phyloP scores from a whole-genome alignment of 2,888 invertebrate species.

The Prosapia bicincta region DNA sequence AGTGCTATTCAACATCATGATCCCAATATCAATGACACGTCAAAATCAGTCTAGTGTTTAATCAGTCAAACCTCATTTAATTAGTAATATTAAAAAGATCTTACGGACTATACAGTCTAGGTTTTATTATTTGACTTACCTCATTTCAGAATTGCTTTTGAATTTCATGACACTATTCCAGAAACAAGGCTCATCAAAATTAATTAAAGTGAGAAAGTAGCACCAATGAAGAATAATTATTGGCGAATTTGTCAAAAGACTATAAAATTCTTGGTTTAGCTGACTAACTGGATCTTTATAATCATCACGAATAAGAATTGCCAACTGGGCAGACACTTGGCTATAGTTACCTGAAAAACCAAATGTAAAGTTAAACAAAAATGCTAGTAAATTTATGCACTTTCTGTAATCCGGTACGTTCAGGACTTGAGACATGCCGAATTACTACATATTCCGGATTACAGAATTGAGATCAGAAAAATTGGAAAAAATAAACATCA shows the following conservation, averaged over 20 bases:
- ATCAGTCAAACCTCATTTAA: too few relatives aligned
- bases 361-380: not conserved
- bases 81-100: too few relatives aligned
- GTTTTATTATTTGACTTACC: too few relatives aligned
- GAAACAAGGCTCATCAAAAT: slow-evolving; percentile 64
- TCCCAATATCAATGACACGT: too few relatives aligned
- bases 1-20: too few relatives aligned
- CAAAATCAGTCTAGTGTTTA: too few relatives aligned
- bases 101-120: too few relatives aligned
- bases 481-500: too few relatives aligned
- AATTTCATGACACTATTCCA: slow-evolving; percentile 61
- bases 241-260: slow-evolving; percentile 46
- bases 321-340: slow-evolving; percentile 46
- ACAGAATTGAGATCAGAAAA: too few relatives aligned
- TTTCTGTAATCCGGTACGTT: too few relatives aligned
- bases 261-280: not conserved
- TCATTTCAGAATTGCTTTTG: slow-evolving; percentile 46
- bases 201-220: slow-evolving; percentile 68
- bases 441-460: too few relatives aligned
- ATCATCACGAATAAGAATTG: not conserved
- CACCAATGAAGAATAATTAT: slow-evolving; percentile 73
- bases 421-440: too few relatives aligned
- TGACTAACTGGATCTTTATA: not conserved
- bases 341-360: slow-evolving; percentile 50
- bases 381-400: not conserved